Evolutionary conservation across 2,888 invertebrate species (phyloP).

Genomic region (Drosophila kokeensis): DNA sequence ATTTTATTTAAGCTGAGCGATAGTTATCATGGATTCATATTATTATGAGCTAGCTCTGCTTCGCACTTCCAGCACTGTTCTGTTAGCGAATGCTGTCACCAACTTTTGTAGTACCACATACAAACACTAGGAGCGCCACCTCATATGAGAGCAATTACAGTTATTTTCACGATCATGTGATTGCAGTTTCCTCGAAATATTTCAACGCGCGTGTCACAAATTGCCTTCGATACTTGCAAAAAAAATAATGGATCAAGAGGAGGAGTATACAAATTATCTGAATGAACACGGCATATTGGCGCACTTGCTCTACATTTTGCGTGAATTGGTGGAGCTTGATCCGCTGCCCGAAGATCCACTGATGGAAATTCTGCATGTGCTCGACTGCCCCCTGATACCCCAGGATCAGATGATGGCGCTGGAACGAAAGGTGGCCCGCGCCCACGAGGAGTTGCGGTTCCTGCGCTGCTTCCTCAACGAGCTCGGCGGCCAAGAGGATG

Average conservation of each 20-base stretch:
- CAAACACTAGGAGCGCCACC: slow-evolving; percentile 20
- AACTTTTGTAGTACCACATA: slow-evolving; percentile 1
- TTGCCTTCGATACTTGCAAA: not conserved
- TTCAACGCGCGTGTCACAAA: slow-evolving; percentile 11
- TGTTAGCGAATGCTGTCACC: slow-evolving; percentile 15
- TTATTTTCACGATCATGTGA: slow-evolving; percentile 37
- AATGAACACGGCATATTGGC: slow-evolving; percentile 47
- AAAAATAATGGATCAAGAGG: slow-evolving; percentile 45
- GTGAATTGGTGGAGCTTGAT: slow-evolving; percentile 40
- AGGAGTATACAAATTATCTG: slow-evolving; percentile 43
- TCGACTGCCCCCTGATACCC: slow-evolving; percentile 66
- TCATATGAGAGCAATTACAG: slow-evolving; percentile 30
- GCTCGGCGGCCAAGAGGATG: slow-evolving; percentile 43
- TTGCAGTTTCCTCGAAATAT: slow-evolving; percentile 1
- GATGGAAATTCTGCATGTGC: slow-evolving; percentile 46
- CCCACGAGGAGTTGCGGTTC: slow-evolving; percentile 58
- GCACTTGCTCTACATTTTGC: slow-evolving; percentile 46
- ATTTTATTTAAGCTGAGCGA: not conserved
- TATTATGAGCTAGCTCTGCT: not conserved
- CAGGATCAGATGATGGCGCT: slow-evolving; percentile 64
- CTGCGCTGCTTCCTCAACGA: slow-evolving; percentile 52
- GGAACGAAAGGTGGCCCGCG: slow-evolving; percentile 61
- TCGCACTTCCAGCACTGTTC: not conserved
- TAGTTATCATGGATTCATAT: not conserved
- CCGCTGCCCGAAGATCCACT: slow-evolving; percentile 57